phyloP scores from a whole-genome alignment of 2,797 vertebrate genomes.

The Rhinogobio ventralis region DNA sequence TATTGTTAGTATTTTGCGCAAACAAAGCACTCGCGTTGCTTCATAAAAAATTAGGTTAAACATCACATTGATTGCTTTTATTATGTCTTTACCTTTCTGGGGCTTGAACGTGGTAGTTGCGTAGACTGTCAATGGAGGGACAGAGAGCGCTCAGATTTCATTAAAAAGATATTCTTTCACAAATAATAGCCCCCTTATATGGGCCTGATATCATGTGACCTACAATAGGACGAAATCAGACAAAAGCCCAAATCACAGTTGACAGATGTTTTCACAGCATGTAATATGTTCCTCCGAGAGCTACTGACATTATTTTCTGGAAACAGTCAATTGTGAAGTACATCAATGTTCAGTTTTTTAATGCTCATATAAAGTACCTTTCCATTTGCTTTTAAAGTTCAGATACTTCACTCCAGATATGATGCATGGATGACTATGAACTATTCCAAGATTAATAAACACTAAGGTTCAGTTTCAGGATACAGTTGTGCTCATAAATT shows the following conservation, averaged over 20 bases:
- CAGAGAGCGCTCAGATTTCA: too few species aligned
- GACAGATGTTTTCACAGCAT: background rate
- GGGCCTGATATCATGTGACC: background rate
- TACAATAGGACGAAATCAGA: background rate
- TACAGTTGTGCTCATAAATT: background rate
- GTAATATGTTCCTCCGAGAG: background rate
- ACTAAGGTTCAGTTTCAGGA: background rate
- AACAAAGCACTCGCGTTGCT: too few species aligned
- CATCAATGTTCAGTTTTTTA: background rate
- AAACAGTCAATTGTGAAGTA: background rate
- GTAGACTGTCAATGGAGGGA: too few species aligned
- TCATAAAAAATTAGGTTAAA: too few species aligned
- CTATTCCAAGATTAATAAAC: background rate
- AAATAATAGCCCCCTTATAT: slow-evolving; percentile 22
- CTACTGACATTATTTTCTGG: background rate
- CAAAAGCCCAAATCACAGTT: background rate
- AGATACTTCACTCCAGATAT: background rate
- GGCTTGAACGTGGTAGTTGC: too few species aligned
- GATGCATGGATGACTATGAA: background rate
- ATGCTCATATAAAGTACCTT: background rate
- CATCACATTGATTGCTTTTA: too few species aligned
- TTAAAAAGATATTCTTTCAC: background rate
- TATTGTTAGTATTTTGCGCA: too few species aligned
- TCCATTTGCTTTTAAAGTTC: background rate
- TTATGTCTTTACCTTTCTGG: too few species aligned